Conservation (phyloP, 2,113 vertebrate species). For the Serilophus lunatus region DNA sequence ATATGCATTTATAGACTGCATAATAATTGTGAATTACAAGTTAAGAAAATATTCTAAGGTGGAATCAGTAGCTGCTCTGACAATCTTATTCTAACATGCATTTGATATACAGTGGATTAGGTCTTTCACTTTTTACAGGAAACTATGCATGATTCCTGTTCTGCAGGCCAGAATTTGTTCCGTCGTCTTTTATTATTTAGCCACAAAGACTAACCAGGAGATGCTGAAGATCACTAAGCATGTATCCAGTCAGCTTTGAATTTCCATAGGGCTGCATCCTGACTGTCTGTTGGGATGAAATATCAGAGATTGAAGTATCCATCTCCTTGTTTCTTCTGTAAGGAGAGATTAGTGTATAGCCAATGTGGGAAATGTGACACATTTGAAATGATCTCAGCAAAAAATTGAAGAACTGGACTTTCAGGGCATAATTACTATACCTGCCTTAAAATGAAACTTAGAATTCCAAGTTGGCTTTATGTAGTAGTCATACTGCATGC, state of each 20-base stretch:
- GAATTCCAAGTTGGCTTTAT: background rate
- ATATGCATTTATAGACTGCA: background rate
- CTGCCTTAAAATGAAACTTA: background rate
- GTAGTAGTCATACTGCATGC: background rate
- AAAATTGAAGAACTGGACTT: accelerated
- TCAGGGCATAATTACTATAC: background rate
- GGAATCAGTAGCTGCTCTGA: background rate
- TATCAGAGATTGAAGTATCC: background rate
- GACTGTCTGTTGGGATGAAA: background rate
- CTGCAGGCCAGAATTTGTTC: background rate
- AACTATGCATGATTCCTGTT: background rate
- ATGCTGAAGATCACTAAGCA: background rate
- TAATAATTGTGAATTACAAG: background rate
- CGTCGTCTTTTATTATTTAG: background rate
- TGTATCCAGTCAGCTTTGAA: background rate
- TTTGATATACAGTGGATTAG: background rate
- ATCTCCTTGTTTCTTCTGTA: background rate
- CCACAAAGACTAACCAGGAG: background rate
- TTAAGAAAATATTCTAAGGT: background rate
- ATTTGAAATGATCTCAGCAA: background rate
- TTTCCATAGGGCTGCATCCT: background rate
- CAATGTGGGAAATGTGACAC: background rate
- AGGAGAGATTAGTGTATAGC: background rate
- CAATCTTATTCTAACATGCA: background rate
- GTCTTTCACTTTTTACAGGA: background rate